Conservation (phyloP, 2,113 vertebrate species). For the Gallinago media region DNA sequence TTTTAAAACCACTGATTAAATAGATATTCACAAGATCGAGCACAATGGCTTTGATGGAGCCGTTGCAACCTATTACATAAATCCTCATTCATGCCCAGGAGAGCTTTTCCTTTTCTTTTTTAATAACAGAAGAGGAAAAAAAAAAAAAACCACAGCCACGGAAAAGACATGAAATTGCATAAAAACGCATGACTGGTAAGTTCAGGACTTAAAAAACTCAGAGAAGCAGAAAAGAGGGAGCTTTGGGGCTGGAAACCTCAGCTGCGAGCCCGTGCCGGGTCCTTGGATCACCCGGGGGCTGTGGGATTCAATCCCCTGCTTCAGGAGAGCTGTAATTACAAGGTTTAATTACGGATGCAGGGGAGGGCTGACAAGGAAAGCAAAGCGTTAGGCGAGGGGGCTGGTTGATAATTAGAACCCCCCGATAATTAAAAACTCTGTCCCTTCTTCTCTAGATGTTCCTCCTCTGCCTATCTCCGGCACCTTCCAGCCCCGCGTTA, state of each 20-base stretch:
- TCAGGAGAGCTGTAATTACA: too few species aligned
- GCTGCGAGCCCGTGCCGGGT: neutral
- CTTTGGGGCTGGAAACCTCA: neutral
- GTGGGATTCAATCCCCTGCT: neutral
- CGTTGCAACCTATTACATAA: neutral
- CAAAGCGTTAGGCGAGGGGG: neutral
- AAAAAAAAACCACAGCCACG: neutral
- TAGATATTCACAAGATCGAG: constrained; percentile 16
- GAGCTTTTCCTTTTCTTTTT: constrained; percentile 18
- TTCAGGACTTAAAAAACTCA: neutral
- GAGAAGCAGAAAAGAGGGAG: neutral
- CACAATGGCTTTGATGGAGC: constrained; percentile 40
- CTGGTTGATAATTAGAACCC: neutral
- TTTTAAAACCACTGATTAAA: constrained; percentile 44
- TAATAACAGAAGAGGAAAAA: neutral
- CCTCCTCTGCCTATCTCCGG: neutral
- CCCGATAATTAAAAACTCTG: accelerated
- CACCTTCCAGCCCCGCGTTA: neutral
- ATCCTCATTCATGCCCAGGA: constrained; percentile 17
- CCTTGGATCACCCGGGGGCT: neutral
- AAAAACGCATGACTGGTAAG: neutral
- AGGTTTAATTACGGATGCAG: neutral
- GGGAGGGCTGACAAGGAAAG: neutral
- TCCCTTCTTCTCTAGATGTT: neutral
- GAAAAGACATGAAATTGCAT: neutral